phyloP scores from a whole-genome alignment of 2,888 invertebrate genomes.

The Thyatira batis region DNA sequence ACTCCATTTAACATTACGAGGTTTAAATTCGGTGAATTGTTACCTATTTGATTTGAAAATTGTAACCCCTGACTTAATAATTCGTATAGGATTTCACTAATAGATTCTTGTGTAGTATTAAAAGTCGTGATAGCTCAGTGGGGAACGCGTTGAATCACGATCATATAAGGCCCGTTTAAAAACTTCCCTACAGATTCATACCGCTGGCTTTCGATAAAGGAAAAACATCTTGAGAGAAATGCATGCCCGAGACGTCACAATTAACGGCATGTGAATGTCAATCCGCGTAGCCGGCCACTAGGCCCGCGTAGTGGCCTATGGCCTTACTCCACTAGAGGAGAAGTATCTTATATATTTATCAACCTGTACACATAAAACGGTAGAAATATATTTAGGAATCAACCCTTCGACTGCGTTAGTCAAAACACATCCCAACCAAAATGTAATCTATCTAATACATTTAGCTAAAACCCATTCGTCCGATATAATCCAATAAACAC shows the following conservation, averaged over 20 bases:
- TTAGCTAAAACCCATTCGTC: constrained; percentile 46
- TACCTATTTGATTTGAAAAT: constrained; percentile 58
- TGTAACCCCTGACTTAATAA: constrained; percentile 30
- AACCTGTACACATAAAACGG: neutral
- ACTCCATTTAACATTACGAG: constrained; percentile 81
- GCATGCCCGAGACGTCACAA: too few relatives aligned
- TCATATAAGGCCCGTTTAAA: too few relatives aligned
- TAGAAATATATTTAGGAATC: neutral
- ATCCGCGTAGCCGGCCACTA: too few relatives aligned
- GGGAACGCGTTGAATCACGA: too few relatives aligned
- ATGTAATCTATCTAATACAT: constrained; percentile 44
- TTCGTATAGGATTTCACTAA: neutral
- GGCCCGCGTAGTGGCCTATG: too few relatives aligned
- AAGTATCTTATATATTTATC: too few relatives aligned
- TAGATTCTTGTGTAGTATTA: neutral
- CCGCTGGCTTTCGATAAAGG: too few relatives aligned
- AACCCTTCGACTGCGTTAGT: constrained; percentile 15
- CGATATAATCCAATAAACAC: constrained; percentile 65
- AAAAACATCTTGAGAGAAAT: too few relatives aligned
- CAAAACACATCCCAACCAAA: constrained; percentile 16
- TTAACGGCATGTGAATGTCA: too few relatives aligned
- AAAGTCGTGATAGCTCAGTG: too few relatives aligned
- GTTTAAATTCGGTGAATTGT: constrained; percentile 78
- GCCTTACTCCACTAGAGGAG: too few relatives aligned
- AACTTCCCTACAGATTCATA: too few relatives aligned